phyloP scores from a whole-genome alignment of 2,113 vertebrate genomes.

The Muntiacus muntjak region DNA sequence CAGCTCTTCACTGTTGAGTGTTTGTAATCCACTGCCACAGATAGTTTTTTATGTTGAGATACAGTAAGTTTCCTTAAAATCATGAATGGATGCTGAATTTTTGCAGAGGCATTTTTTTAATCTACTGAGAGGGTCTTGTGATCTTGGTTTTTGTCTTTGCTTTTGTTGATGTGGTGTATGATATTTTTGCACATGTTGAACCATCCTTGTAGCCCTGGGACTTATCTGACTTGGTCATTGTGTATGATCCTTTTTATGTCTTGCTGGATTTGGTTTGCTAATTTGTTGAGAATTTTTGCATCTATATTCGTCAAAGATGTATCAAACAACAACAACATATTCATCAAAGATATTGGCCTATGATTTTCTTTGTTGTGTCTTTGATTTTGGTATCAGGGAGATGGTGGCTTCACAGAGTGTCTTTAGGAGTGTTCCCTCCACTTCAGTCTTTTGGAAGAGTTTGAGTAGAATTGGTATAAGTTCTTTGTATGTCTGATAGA shows the following conservation, averaged over 20 bases:
- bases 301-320: not conserved
- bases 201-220: not conserved
- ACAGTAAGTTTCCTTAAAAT: not conserved
- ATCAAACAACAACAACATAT: not conserved
- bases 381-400: not conserved
- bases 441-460: not conserved
- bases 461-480: not conserved
- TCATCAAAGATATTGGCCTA: not conserved
- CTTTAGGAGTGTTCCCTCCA: not conserved
- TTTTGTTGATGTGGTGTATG: not conserved
- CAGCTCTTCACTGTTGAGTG: not conserved
- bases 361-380: not conserved
- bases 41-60: not conserved
- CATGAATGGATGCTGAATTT: not conserved
- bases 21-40: not conserved
- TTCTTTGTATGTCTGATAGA: not conserved
- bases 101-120: not conserved
- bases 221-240: not conserved
- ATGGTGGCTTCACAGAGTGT: not conserved
- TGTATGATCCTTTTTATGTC: not conserved
- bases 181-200: accelerated
- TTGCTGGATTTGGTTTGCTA: not conserved
- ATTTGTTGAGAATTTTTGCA: not conserved
- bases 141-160: not conserved
- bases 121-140: not conserved